Percentiles rank a stretch among this genome's conserved stretches.
phyloP scores from a whole-genome alignment of 2,113 vertebrate genomes.

The Fulmarus glacialis region DNA sequence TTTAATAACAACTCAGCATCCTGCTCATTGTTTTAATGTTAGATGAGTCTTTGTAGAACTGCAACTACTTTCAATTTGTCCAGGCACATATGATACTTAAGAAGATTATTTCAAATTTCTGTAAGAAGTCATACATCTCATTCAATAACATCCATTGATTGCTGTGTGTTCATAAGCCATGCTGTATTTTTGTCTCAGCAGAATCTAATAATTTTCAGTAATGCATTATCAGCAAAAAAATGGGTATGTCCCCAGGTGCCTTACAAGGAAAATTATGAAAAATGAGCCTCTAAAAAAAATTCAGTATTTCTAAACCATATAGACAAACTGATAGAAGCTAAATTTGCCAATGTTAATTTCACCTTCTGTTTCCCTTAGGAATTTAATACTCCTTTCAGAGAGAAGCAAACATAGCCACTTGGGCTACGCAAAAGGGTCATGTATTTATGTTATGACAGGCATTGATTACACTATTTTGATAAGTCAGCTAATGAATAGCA shows the following conservation, averaged over 20 bases:
- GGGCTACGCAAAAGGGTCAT: not conserved
- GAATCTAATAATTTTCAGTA: not conserved
- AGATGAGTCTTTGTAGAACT: not conserved
- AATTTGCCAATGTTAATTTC: slow-evolving; percentile 2
- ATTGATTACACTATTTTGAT: slow-evolving; percentile 60
- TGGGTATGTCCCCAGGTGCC: not conserved
- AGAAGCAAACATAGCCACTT: not conserved
- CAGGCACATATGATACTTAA: not conserved
- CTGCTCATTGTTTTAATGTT: not conserved
- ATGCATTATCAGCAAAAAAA: not conserved
- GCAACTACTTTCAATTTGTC: not conserved
- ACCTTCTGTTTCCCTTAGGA: slow-evolving; percentile 9
- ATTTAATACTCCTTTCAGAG: not conserved
- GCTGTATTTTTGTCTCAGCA: not conserved
- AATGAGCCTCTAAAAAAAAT: not conserved
- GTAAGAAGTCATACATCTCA: not conserved
- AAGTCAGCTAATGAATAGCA: slow-evolving; percentile 60
- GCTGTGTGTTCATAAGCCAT: not conserved
- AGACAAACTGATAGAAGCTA: not conserved
- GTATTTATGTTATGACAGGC: slow-evolving; percentile 54
- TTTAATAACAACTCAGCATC: not conserved
- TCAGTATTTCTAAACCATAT: not conserved
- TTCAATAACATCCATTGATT: not conserved
- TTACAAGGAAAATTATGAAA: not conserved
- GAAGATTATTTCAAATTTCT: not conserved